Percentiles rank a stretch among this genome's conserved stretches.
Evolutionary conservation across 2,888 invertebrate genomes (phyloP).

Genomic region (Patella ulyssiponensis): DNA sequence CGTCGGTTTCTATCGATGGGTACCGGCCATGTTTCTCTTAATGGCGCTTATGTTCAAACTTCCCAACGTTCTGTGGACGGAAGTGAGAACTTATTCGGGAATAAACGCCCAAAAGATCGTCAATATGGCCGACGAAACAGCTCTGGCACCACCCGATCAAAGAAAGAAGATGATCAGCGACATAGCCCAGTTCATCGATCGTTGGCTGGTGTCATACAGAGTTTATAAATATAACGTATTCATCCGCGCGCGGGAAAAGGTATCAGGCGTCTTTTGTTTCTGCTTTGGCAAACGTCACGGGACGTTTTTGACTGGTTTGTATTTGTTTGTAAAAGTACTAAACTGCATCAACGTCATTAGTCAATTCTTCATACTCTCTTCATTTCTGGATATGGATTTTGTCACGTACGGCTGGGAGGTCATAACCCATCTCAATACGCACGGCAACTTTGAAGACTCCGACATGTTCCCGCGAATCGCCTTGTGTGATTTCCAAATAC

Average conservation of each 20-base stretch:
- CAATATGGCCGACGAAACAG: slow-evolving; percentile 40
- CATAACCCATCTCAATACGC: slow-evolving; percentile 24
- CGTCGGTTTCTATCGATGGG: slow-evolving; percentile 47
- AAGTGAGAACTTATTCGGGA: slow-evolving; percentile 37
- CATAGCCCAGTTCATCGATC: slow-evolving; percentile 38
- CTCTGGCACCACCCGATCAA: slow-evolving; percentile 32
- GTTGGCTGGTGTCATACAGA: slow-evolving; percentile 40
- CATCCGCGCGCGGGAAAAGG: slow-evolving; percentile 50
- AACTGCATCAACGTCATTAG: slow-evolving; percentile 65
- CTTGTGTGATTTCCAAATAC: slow-evolving; percentile 64
- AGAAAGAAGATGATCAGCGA: slow-evolving; percentile 32
- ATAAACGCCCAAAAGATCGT: slow-evolving; percentile 44
- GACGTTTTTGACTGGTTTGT: slow-evolving; percentile 65
- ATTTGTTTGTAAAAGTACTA: slow-evolving; percentile 64
- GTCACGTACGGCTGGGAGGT: slow-evolving; percentile 63
- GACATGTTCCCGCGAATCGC: slow-evolving; percentile 52
- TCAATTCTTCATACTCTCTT: slow-evolving; percentile 66
- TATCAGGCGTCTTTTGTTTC: slow-evolving; percentile 56
- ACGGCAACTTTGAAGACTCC: slow-evolving; percentile 36
- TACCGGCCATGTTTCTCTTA: slow-evolving; percentile 39
- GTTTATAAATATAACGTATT: slow-evolving; percentile 52
- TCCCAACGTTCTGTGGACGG: slow-evolving; percentile 45
- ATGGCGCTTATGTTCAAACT: slow-evolving; percentile 41
- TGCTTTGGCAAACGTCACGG: slow-evolving; percentile 63
- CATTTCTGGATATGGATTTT: slow-evolving; percentile 61